These are phyloP conservation scores for Heliconius ismenius DNA, from an alignment of 2,888 invertebrate species.

Conservation along the genomic window DNA sequence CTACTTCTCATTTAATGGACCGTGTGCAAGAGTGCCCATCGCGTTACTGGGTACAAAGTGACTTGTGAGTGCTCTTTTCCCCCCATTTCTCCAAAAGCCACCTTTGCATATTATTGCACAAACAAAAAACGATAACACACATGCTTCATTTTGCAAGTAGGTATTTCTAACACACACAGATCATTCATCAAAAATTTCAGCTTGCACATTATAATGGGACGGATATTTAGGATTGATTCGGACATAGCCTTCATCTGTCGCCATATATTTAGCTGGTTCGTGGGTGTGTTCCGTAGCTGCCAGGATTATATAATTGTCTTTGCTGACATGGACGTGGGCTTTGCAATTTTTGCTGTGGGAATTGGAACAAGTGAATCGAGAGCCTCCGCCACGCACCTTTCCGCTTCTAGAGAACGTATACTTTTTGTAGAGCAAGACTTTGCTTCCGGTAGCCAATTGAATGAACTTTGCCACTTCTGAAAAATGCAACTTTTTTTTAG, in stretches of 20 bases:
- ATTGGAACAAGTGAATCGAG: conserved; percentile 57
- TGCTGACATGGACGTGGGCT: conserved; percentile 53
- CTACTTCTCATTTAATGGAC: too few relatives aligned
- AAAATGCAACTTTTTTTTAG: conserved; percentile 25
- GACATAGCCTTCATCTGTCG: conserved; percentile 41
- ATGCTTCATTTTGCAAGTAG: not conserved
- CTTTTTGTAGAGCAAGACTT: conserved; percentile 52
- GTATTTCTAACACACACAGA: not conserved
- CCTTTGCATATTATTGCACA: not conserved
- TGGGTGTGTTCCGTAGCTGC: conserved; percentile 43
- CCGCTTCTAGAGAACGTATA: conserved; percentile 56
- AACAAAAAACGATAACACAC: not conserved
- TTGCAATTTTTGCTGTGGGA: conserved; percentile 51
- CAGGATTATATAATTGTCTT: conserved; percentile 37
- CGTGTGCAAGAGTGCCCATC: too few relatives aligned
- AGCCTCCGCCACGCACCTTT: conserved; percentile 50
- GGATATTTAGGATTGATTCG: conserved; percentile 42
- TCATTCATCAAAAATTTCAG: conserved; percentile 38
- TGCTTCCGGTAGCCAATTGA: conserved; percentile 40
- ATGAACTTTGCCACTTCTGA: conserved; percentile 42
- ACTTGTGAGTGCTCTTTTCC: too few relatives aligned
- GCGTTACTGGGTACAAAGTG: too few relatives aligned
- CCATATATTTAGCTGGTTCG: conserved; percentile 42
- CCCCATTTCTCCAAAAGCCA: not conserved
- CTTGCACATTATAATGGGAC: conserved; percentile 41